These are phyloP conservation scores for Aspidoscelis tigris DNA, from an alignment of 2,113 vertebrate genomes.

Conservation along the genomic window DNA sequence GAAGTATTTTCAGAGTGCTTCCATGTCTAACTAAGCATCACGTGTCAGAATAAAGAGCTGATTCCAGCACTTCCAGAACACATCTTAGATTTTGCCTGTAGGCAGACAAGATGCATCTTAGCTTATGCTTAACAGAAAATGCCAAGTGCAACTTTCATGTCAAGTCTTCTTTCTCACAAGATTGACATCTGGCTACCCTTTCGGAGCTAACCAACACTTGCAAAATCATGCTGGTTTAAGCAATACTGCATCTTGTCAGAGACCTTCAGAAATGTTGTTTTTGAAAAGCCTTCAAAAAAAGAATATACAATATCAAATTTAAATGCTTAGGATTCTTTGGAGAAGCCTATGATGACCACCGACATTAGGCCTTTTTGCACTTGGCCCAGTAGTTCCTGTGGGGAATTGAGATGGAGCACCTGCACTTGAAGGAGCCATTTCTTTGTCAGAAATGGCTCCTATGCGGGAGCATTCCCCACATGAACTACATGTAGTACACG, in stretches of 20 bases:
- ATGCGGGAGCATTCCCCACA: too few relatives aligned
- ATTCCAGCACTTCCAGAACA: not conserved
- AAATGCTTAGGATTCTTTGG: not conserved
- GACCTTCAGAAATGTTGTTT: not conserved
- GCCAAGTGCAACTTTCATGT: not conserved
- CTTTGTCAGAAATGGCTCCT: too few relatives aligned
- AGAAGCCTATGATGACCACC: not conserved
- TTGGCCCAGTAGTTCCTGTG: too few relatives aligned
- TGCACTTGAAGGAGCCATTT: too few relatives aligned
- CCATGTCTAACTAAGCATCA: not conserved
- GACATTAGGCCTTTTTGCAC: too few relatives aligned
- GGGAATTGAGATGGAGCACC: too few relatives aligned
- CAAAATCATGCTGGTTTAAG: not conserved
- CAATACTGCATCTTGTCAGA: not conserved
- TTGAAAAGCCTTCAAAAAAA: not conserved
- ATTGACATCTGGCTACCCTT: not conserved
- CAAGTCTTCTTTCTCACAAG: not conserved
- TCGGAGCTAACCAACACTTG: not conserved
- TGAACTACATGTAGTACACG: too few relatives aligned
- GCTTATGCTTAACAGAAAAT: not conserved
- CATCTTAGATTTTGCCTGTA: not conserved
- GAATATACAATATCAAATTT: not conserved
- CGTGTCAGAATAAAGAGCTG: not conserved
- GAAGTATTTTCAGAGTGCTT: constrained; percentile 1
- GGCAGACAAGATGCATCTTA: not conserved